Base-by-base conservation (phyloP, 1,140 invertebrate genomes). In the Drosophila biarmipes region DNA sequence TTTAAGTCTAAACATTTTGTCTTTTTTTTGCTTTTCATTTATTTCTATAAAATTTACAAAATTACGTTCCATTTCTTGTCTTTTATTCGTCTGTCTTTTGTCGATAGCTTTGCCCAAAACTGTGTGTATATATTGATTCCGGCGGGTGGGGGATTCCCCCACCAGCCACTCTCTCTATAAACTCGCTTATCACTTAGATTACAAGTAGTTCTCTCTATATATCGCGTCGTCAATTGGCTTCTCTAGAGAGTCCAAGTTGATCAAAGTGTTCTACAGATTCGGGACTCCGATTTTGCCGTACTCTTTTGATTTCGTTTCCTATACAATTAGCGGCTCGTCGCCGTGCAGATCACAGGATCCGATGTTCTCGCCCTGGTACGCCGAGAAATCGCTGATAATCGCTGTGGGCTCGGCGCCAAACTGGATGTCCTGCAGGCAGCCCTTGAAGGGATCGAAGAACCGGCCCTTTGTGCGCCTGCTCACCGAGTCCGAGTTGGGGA, bases 301-400 rank as follows among this genome's bases (percentile, higher is more conserved):
- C 8, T 6, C 21, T 66, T 72, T 64, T 74, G 76, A 57, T 67
- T 85, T 84, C 21, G 48, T 80, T 56, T 61, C 69, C 53, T 90
- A 91, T 81, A 90, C 73, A 80, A 91, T 55, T 53, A 91, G 76
- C 40, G 91, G 89, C 67, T 92, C 91, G 55, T 92, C 91, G 19
- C 90, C 91, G 67, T 91, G 89, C 57, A 92, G 63, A 86, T 93
- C 93, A 91, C 94, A 94, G 59, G 92, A 92, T 57, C 92, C 92
- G 78, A 94, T 92, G 76, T 94, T 94, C 76, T 92, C 92, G 52
- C 94, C 94, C 63, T 93, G 92, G 66, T 93, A 94, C 4, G 86
- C 66, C 42, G 93, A 93, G 73, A 94, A 94, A 85, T 94, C 93
- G 66, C 51, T 87, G 35, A 92, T 84, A 63, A 89, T 63, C 46